Percentiles rank a stretch among this genome's conserved stretches.
Evolutionary conservation across 2,113 vertebrate genomes (phyloP).

Genomic region (Collichthys lucidus): DNA sequence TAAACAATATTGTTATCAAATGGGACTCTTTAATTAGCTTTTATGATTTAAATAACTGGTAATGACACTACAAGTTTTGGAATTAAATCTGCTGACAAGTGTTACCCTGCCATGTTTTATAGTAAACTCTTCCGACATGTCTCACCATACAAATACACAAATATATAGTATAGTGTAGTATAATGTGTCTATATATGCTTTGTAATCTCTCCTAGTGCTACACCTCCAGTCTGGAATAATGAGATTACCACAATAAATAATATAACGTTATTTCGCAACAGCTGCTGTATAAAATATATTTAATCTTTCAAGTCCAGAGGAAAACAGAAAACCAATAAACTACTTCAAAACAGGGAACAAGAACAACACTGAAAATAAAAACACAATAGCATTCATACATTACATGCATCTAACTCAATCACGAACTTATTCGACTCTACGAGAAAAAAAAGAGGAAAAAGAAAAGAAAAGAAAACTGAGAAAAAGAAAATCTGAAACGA

Average conservation of each 20-base stretch:
- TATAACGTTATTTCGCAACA: neutral
- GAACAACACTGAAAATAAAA: slow-evolving; percentile 56
- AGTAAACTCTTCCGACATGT: neutral
- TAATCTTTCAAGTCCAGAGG: slow-evolving; percentile 76
- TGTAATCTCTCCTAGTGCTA: neutral
- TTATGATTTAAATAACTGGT: neutral
- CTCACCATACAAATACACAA: too few species aligned
- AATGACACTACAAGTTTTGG: neutral
- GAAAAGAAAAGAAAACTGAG: slow-evolving; percentile 31
- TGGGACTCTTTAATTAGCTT: neutral
- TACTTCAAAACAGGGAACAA: slow-evolving; percentile 36
- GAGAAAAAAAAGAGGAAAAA: too few species aligned
- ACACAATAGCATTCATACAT: slow-evolving; percentile 50
- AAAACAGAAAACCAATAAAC: slow-evolving; percentile 54
- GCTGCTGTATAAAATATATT: slow-evolving; percentile 22
- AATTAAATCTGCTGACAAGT: neutral
- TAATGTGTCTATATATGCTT: neutral
- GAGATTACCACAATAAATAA: slow-evolving; percentile 1
- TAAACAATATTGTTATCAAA: slow-evolving; percentile 28
- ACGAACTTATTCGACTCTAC: slow-evolving; percentile 47
- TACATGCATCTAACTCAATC: slow-evolving; percentile 61
- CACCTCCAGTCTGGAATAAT: neutral
- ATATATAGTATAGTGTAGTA: too few species aligned
- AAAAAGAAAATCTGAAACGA: slow-evolving; percentile 13
- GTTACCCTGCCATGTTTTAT: slow-evolving; percentile 3